Percentiles rank a stretch among this genome's conserved stretches.
These are phyloP conservation scores for Brachionus sp. DNA, from an alignment of 1,140 invertebrate genomes.

Conservation along the genomic window DNA sequence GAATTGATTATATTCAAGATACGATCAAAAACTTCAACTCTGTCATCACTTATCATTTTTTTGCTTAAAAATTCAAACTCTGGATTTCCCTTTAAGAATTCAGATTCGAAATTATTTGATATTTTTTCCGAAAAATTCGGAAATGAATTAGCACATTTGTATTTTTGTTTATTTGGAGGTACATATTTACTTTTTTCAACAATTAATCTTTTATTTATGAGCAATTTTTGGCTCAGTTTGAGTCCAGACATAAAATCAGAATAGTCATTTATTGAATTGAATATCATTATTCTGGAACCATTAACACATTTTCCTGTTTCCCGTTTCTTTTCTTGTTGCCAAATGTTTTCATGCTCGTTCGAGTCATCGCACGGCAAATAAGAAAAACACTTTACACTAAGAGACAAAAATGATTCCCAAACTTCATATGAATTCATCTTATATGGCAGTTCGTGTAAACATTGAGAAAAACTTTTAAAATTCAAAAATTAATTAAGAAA, in stretches of 20 bases:
- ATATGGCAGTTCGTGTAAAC: slow-evolving; percentile 14
- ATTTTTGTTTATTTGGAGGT: background rate
- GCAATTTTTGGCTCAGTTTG: background rate
- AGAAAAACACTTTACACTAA: background rate
- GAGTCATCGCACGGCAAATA: background rate
- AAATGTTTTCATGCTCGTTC: background rate
- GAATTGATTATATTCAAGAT: background rate
- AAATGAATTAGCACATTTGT: slow-evolving; percentile 4
- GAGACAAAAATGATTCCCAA: background rate
- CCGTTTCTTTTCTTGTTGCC: background rate
- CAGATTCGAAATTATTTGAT: background rate
- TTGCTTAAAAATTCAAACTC: background rate
- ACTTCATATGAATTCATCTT: slow-evolving; percentile 18
- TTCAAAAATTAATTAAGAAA: background rate
- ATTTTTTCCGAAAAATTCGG: background rate
- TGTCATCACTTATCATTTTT: background rate
- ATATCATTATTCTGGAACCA: background rate
- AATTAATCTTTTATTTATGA: background rate
- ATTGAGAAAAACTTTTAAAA: background rate
- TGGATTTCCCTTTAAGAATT: background rate
- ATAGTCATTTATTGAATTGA: background rate
- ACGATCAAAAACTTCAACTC: background rate
- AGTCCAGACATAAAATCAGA: background rate
- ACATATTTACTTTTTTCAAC: background rate
- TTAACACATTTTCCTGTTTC: background rate